Evolutionary conservation across 2,797 vertebrate genomes (phyloP).

Genomic region (Lophius americanus): DNA sequence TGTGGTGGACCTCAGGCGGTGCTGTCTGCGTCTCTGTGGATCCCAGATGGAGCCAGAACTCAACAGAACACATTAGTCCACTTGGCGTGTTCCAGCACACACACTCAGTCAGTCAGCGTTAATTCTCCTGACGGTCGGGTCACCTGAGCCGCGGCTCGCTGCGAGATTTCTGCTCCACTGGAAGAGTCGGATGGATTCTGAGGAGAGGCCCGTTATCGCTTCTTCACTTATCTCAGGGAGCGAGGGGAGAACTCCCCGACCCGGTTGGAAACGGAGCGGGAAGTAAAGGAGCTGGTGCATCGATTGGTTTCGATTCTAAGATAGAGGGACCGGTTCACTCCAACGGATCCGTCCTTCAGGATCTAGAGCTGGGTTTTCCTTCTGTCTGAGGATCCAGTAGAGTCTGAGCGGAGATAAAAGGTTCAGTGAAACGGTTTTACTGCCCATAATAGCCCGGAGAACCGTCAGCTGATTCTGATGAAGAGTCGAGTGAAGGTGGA

Average conservation of each 20-base stretch:
- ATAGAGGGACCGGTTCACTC: no score
- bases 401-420: no score
- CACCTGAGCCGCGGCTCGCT: conserved; percentile 66
- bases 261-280: not conserved
- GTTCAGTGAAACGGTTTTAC: no score
- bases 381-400: no score
- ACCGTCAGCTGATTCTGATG: no score
- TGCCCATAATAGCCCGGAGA: no score
- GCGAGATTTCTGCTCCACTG: conserved; percentile 59
- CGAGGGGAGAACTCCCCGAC: not conserved
- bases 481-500: no score
- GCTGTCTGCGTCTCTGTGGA: conserved; percentile 59
- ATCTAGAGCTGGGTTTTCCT: no score
- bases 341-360: no score
- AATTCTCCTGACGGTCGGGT: conserved; percentile 64
- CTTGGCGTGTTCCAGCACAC: conserved; percentile 59
- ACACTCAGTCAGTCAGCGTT: conserved; percentile 31
- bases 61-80: conserved; percentile 73
- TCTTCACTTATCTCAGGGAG: conserved; percentile 26
- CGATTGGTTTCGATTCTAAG: no score
- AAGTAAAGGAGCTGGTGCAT: not conserved
- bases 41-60: conserved; percentile 77
- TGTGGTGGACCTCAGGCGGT: conserved; percentile 53
- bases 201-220: conserved; percentile 47
- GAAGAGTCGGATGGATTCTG: conserved; percentile 41